These are phyloP conservation scores for Drosophila tristis DNA, from an alignment of 1,140 invertebrate genomes.

Conservation along the genomic window DNA sequence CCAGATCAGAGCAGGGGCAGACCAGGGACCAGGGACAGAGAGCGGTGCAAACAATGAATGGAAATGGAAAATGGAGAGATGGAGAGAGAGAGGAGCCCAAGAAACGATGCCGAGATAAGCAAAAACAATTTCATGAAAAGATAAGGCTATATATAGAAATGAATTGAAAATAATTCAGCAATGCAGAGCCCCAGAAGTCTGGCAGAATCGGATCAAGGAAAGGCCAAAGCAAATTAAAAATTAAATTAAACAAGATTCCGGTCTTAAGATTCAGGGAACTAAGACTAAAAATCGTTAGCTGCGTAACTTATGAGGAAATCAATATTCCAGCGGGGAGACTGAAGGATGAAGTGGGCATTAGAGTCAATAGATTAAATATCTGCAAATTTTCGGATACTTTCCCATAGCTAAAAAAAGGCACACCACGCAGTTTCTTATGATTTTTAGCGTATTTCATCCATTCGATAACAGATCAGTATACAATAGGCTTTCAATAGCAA, in stretches of 20 bases:
- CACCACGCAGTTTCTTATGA: too few species aligned
- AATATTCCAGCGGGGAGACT: too few species aligned
- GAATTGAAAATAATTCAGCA: slow-evolving; percentile 33
- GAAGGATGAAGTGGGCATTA: too few species aligned
- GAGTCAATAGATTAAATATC: too few species aligned
- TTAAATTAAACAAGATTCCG: slow-evolving; percentile 21
- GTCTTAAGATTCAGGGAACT: too few species aligned
- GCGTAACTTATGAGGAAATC: too few species aligned
- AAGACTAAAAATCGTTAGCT: too few species aligned
- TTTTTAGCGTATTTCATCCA: too few species aligned
- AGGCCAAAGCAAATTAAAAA: slow-evolving; percentile 10
- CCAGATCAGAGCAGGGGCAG: slow-evolving; percentile 10
- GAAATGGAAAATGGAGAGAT: slow-evolving; percentile 15
- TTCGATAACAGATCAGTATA: too few species aligned
- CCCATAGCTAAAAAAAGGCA: too few species aligned
- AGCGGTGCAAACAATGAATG: slow-evolving; percentile 38
- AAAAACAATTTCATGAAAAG: slow-evolving; percentile 37
- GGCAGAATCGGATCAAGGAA: slow-evolving; percentile 30
- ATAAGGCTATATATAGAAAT: slow-evolving; percentile 40
- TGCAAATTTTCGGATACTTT: too few species aligned
- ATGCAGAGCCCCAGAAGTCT: slow-evolving; percentile 2
- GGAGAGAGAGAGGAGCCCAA: slow-evolving; percentile 7
- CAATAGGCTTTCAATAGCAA: too few species aligned
- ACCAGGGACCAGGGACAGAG: background rate
- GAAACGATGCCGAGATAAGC: slow-evolving; percentile 33